Conservation (phyloP, 2,113 vertebrate species). For the Loxodonta africana region DNA sequence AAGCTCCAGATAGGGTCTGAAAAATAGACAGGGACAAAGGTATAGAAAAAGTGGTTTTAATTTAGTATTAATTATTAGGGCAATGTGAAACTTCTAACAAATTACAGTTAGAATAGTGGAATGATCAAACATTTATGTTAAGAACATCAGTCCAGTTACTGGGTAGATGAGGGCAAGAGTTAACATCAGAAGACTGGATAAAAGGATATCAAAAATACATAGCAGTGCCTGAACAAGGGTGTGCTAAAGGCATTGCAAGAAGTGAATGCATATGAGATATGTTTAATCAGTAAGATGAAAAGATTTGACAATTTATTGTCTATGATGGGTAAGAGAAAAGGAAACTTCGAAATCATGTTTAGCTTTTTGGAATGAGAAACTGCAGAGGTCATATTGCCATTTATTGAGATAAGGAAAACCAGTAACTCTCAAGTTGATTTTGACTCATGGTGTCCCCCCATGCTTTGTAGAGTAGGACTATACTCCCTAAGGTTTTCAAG, state of each 20-base stretch:
- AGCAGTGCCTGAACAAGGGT: background rate
- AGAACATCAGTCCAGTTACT: background rate
- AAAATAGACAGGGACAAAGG: background rate
- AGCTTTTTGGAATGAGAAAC: too few relatives aligned
- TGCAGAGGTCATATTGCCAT: too few relatives aligned
- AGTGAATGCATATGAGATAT: background rate
- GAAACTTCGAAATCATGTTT: too few relatives aligned
- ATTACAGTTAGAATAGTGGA: background rate
- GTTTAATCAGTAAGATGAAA: background rate
- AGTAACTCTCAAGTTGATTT: too few relatives aligned
- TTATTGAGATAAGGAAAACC: too few relatives aligned
- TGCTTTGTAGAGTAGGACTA: too few relatives aligned
- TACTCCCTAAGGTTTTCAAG: too few relatives aligned
- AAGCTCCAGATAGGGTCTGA: background rate
- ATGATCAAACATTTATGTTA: background rate
- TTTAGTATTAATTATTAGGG: background rate
- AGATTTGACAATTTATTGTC: too few relatives aligned
- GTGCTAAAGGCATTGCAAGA: background rate
- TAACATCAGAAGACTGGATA: background rate
- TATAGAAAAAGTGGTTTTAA: background rate
- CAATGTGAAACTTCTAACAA: background rate
- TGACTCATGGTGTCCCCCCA: too few relatives aligned
- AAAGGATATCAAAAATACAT: background rate
- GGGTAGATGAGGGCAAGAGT: background rate
- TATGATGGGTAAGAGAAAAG: too few relatives aligned